Evolutionary conservation across 37 sponge, comb jelly and placozoan species (phyloP).

Genomic region (Hormiphora californensis): DNA sequence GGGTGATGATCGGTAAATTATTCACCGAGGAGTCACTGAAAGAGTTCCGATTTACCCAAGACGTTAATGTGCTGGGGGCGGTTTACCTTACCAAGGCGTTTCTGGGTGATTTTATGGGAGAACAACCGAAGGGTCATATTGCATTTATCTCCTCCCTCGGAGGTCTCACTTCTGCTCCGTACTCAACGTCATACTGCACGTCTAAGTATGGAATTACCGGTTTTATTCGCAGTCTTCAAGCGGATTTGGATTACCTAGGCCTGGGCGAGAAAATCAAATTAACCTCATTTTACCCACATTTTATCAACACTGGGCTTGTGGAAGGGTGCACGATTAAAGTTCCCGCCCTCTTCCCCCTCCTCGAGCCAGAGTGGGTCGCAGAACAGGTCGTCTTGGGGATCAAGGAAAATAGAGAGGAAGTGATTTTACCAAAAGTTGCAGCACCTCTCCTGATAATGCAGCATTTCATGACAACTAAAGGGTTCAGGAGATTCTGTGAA

Average conservation of each 20-base stretch:
- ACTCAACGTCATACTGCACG: background rate
- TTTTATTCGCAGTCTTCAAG: background rate
- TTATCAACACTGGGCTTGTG: background rate
- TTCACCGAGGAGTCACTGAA: background rate
- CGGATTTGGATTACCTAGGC: constrained; percentile 8
- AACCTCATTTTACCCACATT: constrained; percentile 24
- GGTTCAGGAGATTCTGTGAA: background rate
- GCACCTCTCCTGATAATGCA: background rate
- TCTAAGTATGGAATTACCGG: constrained; percentile 24
- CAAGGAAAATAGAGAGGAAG: background rate
- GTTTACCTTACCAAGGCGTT: background rate
- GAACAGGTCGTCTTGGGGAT: background rate
- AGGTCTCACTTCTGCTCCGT: background rate
- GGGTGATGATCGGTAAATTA: background rate
- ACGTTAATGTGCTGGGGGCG: background rate
- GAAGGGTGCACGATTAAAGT: background rate
- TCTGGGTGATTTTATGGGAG: constrained; percentile 3
- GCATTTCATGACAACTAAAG: background rate
- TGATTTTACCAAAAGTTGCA: constrained; percentile 10
- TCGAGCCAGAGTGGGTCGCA: constrained; percentile 19
- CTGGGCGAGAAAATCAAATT: background rate
- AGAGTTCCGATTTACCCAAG: background rate
- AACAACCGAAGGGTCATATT: constrained; percentile 8
- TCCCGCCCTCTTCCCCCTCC: constrained; percentile 1
- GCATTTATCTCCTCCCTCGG: background rate